Evolutionary conservation across 1,140 invertebrate species (phyloP).

Genomic region (Diploscapter pachys): DNA sequence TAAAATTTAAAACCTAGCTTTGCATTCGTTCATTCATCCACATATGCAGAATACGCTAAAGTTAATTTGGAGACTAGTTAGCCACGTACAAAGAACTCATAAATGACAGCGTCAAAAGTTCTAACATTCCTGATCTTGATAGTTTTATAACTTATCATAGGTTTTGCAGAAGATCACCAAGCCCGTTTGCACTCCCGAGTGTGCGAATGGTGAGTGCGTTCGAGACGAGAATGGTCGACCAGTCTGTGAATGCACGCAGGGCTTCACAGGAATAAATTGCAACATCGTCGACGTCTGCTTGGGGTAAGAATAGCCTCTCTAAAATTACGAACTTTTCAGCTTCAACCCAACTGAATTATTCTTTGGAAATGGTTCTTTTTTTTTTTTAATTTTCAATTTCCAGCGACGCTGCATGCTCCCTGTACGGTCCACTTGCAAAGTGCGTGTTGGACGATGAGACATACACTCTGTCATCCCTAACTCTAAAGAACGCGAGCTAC

Average conservation of each 20-base stretch:
- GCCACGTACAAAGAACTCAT: too few relatives aligned
- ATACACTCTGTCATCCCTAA: constrained; percentile 7
- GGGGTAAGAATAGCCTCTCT: constrained; percentile 28
- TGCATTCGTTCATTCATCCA: too few relatives aligned
- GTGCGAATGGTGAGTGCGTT: constrained; percentile 38
- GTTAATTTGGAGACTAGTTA: too few relatives aligned
- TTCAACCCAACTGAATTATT: not conserved
- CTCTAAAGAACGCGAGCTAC: constrained; percentile 25
- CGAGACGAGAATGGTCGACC: constrained; percentile 19
- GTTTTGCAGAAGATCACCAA: too few relatives aligned
- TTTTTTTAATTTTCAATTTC: constrained; percentile 12
- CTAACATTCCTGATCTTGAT: too few relatives aligned
- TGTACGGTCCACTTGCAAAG: constrained; percentile 28
- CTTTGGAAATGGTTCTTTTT: not conserved
- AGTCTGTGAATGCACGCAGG: constrained; percentile 40
- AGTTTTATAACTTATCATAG: too few relatives aligned
- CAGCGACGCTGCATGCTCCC: constrained; percentile 34
- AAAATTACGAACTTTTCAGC: not conserved
- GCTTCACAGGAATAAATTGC: constrained; percentile 43
- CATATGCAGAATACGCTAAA: too few relatives aligned
- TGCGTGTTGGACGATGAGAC: constrained; percentile 30
- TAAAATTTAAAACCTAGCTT: too few relatives aligned
- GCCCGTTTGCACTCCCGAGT: constrained; percentile 26
- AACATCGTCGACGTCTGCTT: constrained; percentile 42
- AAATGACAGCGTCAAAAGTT: too few relatives aligned